phyloP scores from a whole-genome alignment of 2,797 vertebrate genomes.

The Gymnodraco acuticeps region DNA sequence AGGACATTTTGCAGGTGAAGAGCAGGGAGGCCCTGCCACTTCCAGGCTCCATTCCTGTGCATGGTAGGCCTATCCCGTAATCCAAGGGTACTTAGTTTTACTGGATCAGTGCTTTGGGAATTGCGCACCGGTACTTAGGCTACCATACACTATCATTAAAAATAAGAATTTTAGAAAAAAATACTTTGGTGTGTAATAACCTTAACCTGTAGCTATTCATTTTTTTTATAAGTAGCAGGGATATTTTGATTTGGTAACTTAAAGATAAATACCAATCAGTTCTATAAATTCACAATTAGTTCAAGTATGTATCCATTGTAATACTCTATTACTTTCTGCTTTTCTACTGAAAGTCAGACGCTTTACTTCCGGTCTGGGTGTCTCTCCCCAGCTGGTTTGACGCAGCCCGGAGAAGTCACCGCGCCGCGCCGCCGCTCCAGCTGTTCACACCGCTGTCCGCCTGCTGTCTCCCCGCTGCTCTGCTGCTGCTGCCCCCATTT shows the following conservation, averaged over 20 bases:
- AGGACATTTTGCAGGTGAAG: no score
- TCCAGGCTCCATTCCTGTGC: no score
- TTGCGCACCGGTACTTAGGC: no score
- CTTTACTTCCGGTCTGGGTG: conserved; percentile 67
- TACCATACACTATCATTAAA: neutral
- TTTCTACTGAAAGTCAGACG: conserved; percentile 29
- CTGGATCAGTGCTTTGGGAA: no score
- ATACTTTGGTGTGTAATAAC: neutral
- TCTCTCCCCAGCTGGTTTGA: conserved; percentile 30
- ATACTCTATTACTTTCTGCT: neutral
- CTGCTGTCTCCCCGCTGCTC: conserved; percentile 73
- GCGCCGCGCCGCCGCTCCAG: conserved; percentile 78
- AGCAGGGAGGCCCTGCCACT: no score
- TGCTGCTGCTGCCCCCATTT: conserved; percentile 73
- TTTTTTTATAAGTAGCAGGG: neutral
- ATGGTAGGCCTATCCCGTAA: no score
- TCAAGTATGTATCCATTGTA: neutral
- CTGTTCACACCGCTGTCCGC: conserved; percentile 80
- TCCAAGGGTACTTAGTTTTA: no score
- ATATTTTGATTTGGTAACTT: neutral
- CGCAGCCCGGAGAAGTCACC: conserved; percentile 56
- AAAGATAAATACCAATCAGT: neutral
- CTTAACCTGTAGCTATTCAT: no score
- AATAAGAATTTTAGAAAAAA: neutral
- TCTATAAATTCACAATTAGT: neutral